phyloP scores from a whole-genome alignment of 23 tunicate genomes.

The Trididemnum miniatum region DNA sequence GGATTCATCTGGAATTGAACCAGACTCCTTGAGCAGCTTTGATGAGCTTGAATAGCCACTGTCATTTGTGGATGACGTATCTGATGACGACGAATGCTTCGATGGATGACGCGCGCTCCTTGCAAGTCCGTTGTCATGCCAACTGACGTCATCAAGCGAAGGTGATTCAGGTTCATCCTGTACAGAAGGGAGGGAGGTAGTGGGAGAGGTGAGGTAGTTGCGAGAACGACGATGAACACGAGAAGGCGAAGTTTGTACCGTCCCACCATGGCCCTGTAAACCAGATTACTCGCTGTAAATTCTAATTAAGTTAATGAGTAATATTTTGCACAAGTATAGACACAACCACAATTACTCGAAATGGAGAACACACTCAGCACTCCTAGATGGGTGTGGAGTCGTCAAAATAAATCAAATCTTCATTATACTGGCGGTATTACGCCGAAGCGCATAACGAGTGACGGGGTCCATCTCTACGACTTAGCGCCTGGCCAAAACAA shows the following conservation, averaged over 20 bases:
- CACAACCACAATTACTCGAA: too few relatives aligned
- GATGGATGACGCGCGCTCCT: slow-evolving; percentile 6
- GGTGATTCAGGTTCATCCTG: slow-evolving; percentile 25
- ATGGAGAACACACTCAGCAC: too few relatives aligned
- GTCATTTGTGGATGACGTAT: slow-evolving; percentile 13
- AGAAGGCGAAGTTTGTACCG: background rate
- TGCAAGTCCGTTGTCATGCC: background rate
- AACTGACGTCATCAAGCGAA: background rate
- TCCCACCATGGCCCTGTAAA: slow-evolving; percentile 9
- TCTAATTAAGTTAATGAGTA: too few relatives aligned
- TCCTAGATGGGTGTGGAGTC: too few relatives aligned
- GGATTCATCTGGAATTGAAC: background rate
- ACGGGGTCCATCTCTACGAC: too few relatives aligned
- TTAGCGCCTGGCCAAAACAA: too few relatives aligned
- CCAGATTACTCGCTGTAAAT: too few relatives aligned
- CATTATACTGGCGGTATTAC: too few relatives aligned
- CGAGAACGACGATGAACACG: slow-evolving; percentile 7
- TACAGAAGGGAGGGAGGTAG: slow-evolving; percentile 4
- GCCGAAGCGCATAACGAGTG: too few relatives aligned
- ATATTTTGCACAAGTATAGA: too few relatives aligned
- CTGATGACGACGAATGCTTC: slow-evolving; percentile 23
- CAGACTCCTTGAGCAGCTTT: background rate
- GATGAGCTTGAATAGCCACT: slow-evolving; percentile 30
- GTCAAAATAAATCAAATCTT: too few relatives aligned
- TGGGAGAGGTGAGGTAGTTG: background rate